Base-by-base conservation (phyloP, 2,797 vertebrate genomes). In the Nyctibius grandis region DNA sequence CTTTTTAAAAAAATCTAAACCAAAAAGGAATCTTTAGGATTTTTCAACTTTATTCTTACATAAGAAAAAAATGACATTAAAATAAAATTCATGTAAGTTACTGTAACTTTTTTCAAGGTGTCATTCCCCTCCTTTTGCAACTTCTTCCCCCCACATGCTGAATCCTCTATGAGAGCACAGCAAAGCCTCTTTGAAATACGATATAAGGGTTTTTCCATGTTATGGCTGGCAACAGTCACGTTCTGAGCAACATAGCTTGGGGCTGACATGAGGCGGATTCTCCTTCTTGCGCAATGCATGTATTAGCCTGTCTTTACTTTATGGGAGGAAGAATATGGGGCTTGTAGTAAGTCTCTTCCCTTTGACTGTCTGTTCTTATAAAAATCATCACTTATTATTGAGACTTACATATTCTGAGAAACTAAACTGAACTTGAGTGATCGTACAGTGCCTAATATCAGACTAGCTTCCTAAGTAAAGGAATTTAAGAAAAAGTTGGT, bases 121-220 rank as follows among this genome's bases (percentile, higher is more conserved):
- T 88, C 40, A 16, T 72, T 91, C 29, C 64, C 21, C 26, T 85
- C 29, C 69, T 85, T 89, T 84, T 88, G 88, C 40, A 93, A 64
- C 11, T 33, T 92, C 25, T 93, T 92, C 74, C 51, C 67, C 91
- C 70, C 87, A 38, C 51, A 17, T 19, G 34, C 44, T 60, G 70
- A 63, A n/a, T 73, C 25, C 50, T 82, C 9, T 75, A 4, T 8
- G 59, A 65, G 78, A 77, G 84, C 78, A 11, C 42, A 63, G 89
- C 60, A 91, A 61, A 96, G 60, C 11, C 25, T n/a, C 10, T 65
- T 12, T 86, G 91, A 82, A 84, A 68, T 92, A 50, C 15, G 50
- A 67, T 84, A 8, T 2, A 42, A 21, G 94, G 84, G 76, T 63
- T 95, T 95, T 93, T 95, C 92, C 82, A 19, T 82, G 92, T 26